Evolutionary conservation across 2,113 vertebrate species (phyloP).

Genomic region (Sander lucioperca): DNA sequence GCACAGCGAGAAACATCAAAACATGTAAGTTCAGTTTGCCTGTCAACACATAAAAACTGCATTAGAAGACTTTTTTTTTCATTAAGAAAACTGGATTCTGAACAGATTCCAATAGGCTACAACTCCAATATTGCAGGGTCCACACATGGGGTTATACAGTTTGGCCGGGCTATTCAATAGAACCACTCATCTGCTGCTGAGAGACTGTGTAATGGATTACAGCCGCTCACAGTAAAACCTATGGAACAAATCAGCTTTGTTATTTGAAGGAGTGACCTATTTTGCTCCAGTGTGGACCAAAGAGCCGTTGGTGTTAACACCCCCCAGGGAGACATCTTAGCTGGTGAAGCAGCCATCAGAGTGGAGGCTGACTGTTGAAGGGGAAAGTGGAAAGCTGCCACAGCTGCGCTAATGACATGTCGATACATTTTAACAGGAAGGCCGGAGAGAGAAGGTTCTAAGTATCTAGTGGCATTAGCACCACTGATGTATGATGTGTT

Average conservation of each 20-base stretch:
- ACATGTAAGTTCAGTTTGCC: neutral
- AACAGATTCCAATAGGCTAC: constrained; percentile 37
- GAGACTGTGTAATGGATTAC: constrained; percentile 38
- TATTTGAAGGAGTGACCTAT: constrained; percentile 45
- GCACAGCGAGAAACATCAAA: neutral
- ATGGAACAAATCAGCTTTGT: constrained; percentile 56
- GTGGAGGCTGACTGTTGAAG: constrained; percentile 24
- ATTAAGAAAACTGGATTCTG: constrained; percentile 33
- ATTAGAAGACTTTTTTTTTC: constrained; percentile 32
- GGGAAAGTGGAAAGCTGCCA: constrained; percentile 36
- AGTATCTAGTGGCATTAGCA: neutral
- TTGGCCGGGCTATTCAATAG: constrained; percentile 59
- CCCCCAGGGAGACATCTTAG: constrained; percentile 43
- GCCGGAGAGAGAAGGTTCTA: neutral
- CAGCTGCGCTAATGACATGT: constrained; percentile 41
- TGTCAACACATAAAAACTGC: neutral
- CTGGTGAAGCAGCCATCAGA: constrained; percentile 36
- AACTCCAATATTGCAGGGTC: constrained; percentile 20
- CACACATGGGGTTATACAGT: constrained; percentile 31
- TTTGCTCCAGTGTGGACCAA: constrained; percentile 26
- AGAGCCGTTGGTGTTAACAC: constrained; percentile 22
- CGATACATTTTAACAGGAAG: constrained; percentile 2
- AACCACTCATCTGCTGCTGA: constrained; percentile 53
- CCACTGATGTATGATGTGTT: neutral
- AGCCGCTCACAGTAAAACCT: constrained; percentile 38